Evolutionary conservation across 2,888 invertebrate species (phyloP), one percentile per base, ranked within the genome.

Genomic region (Lumbricus terrestris): DNA sequence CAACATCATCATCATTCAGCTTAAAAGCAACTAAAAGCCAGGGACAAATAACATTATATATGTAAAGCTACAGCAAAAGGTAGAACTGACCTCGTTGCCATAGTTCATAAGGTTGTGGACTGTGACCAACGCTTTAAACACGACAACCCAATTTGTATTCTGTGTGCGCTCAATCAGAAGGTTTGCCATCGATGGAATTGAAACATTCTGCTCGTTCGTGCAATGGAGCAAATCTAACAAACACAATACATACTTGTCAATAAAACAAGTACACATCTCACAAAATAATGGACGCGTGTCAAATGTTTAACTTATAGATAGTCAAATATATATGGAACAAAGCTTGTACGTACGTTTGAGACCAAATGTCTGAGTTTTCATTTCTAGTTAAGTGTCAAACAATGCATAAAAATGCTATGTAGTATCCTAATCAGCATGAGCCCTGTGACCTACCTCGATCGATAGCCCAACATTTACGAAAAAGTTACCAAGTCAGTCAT

Each of bases 151-250:
- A 95, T 97, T 98, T 93, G 97, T 97, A 96, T 98, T 98, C 95
- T 99, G 99, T 93, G 99, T 98, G 94, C 99, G 96, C 96, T 99
- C 99, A 94, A 99, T 98, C 94, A 99, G 96, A 94, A 99, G 96
- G 96, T 99, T 99, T 92, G 99, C 99, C 96, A 99, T 96, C 95
- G 99, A 98, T 94, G 99, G 99, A 96, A 99, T 99, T 92, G 99
- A 99, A 92, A 99, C 99, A 96, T 99, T 99, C 92, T 99, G 99
- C 96, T 99, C 99, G 96, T 99, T 98, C 95, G 99, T 99, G 96
- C 99, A 99, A 95, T 99, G 99, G 95, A 99, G 97, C 96, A 99
- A 96, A 97, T 99, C 99, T 99, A 97, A 69, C 97, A 97, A 37
- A 42, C 23, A 88, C 85, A 69, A 69, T 16, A 90, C 16, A 38